Percentiles rank a stretch among this genome's conserved stretches.
Evolutionary conservation across 2,888 invertebrate species (phyloP).

Genomic region (Oscheius sp.): DNA sequence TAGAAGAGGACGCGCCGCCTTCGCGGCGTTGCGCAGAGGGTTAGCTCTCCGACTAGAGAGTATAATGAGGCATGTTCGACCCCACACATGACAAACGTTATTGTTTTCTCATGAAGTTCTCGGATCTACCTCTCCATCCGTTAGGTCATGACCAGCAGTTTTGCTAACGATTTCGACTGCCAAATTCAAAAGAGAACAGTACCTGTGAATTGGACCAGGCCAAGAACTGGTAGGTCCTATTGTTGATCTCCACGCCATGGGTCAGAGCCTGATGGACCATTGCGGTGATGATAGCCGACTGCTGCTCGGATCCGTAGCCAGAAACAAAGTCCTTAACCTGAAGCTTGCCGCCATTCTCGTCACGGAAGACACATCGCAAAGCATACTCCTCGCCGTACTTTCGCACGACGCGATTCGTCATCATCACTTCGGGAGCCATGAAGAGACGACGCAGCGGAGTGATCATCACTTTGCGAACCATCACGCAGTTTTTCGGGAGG

Average conservation of each 20-base stretch:
- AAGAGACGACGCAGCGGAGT: constrained; percentile 54
- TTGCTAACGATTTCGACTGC: too few species aligned
- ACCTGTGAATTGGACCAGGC: constrained; percentile 72
- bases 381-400: constrained; percentile 65
- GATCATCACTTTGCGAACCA: constrained; percentile 56
- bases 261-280: constrained; percentile 52
- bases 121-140: too few species aligned
- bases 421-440: constrained; percentile 68
- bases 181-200: not conserved
- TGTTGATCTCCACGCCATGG: constrained; percentile 51
- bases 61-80: too few species aligned
- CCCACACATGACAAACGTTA: too few species aligned
- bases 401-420: constrained; percentile 67
- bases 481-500: constrained; percentile 51
- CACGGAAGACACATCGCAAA: constrained; percentile 58
- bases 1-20: too few species aligned
- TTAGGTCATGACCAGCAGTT: too few species aligned
- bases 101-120: too few species aligned
- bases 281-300: constrained; percentile 48
- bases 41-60: too few species aligned
- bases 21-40: too few species aligned
- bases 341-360: constrained; percentile 21
- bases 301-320: constrained; percentile 30
- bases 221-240: constrained; percentile 61
- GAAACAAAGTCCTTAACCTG: constrained; percentile 26